Evolutionary conservation across 2,888 invertebrate species (phyloP).

Genomic region (Therioaphis trifolii): DNA sequence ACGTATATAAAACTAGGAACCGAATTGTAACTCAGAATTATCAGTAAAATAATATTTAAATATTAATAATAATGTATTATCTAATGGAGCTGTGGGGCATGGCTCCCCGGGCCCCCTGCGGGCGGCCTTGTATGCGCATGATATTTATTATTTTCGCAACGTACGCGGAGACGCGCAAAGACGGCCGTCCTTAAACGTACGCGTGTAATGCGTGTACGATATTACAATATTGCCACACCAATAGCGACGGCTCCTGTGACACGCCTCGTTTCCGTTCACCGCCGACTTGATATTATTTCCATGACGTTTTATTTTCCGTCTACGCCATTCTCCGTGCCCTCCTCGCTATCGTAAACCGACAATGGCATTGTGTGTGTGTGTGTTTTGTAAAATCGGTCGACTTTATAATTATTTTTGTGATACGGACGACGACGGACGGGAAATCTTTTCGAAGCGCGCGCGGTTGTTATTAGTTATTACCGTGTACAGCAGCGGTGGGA

Average conservation of each 20-base stretch:
- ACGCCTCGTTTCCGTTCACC: background rate
- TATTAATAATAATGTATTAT: too few relatives aligned
- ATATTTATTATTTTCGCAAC: background rate
- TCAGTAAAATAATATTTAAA: too few relatives aligned
- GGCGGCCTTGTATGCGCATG: background rate
- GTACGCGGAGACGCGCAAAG: background rate
- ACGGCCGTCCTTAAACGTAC: background rate
- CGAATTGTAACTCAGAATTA: too few relatives aligned
- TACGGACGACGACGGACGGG: background rate
- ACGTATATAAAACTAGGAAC: too few relatives aligned
- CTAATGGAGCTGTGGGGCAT: too few relatives aligned
- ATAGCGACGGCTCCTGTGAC: conserved; percentile 20
- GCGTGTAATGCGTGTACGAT: background rate
- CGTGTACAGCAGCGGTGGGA: background rate
- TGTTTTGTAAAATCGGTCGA: background rate
- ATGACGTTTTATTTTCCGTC: background rate
- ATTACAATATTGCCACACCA: background rate
- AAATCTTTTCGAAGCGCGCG: background rate
- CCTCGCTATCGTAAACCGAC: too few relatives aligned
- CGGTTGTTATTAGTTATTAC: background rate
- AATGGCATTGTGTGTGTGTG: too few relatives aligned
- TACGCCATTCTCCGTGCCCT: background rate
- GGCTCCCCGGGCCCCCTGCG: background rate
- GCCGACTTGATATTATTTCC: background rate
- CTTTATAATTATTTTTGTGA: background rate